Conservation (phyloP, 2,888 invertebrate genomes). For the Linnaemya vulpina region DNA sequence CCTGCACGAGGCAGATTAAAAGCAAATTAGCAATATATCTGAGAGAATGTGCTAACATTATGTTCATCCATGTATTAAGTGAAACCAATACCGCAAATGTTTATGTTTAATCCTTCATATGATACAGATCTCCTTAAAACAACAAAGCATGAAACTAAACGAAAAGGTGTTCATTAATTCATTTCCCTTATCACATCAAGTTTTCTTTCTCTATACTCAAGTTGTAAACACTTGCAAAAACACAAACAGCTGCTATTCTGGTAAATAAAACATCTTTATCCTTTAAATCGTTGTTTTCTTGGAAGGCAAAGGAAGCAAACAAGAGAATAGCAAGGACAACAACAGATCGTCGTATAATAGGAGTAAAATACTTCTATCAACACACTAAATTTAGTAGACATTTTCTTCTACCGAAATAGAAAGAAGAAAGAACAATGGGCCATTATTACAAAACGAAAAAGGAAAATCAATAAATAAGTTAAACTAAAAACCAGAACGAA, state of each 20-base stretch:
- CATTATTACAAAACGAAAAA: conserved; percentile 20
- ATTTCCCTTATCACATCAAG: conserved; percentile 20
- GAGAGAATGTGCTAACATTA: background rate
- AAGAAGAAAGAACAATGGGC: conserved; percentile 57
- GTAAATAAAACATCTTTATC: conserved; percentile 33
- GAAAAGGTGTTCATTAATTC: conserved; percentile 46
- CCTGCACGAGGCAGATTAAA: too few species aligned
- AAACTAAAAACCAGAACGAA: conserved; percentile 16
- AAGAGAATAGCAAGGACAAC: conserved; percentile 22
- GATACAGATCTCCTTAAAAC: conserved; percentile 23
- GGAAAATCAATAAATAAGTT: conserved; percentile 28
- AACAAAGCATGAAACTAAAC: background rate
- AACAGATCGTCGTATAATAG: conserved; percentile 41
- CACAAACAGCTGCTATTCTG: conserved; percentile 56
- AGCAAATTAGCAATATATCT: too few species aligned
- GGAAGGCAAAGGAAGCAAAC: conserved; percentile 29
- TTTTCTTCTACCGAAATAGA: conserved; percentile 3
- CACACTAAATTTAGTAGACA: conserved; percentile 11
- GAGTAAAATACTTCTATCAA: conserved; percentile 4
- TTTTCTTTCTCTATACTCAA: background rate
- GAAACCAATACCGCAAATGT: background rate
- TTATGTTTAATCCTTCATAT: conserved; percentile 24
- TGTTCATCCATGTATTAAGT: background rate
- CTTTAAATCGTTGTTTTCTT: conserved; percentile 28
- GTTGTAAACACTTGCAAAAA: conserved; percentile 13